Evolutionary conservation across 2,113 vertebrate species (phyloP).

Genomic region (Neomonachus schauinslandi): DNA sequence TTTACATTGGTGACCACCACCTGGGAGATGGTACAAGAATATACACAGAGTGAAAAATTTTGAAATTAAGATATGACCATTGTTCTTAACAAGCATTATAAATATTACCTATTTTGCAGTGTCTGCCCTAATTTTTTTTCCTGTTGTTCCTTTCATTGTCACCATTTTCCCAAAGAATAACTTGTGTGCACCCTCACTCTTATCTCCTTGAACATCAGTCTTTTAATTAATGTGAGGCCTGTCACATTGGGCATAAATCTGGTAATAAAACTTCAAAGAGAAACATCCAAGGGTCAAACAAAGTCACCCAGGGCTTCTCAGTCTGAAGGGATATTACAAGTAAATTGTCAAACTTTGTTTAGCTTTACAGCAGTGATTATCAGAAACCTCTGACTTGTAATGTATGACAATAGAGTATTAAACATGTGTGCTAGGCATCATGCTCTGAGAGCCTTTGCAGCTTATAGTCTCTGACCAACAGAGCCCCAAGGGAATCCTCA

Average conservation of each 20-base stretch:
- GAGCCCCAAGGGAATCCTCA: neutral
- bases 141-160: neutral
- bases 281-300: neutral
- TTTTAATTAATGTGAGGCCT: conserved; percentile 12
- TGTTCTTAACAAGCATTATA: neutral
- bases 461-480: neutral
- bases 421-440: neutral
- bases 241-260: neutral
- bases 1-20: neutral
- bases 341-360: neutral
- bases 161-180: neutral
- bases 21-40: neutral
- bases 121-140: neutral
- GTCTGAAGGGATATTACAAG: neutral
- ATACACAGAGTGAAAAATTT: neutral
- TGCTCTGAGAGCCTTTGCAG: neutral
- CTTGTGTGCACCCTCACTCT: neutral
- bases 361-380: neutral
- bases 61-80: neutral
- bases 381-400: conserved; percentile 44
- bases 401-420: neutral
- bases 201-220: conserved; percentile 24
- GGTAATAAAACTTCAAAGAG: conserved; percentile 37
- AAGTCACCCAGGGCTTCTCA: neutral
- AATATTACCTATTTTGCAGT: neutral